Conservation (phyloP, 2,888 invertebrate species). For the Norana najaformis region DNA sequence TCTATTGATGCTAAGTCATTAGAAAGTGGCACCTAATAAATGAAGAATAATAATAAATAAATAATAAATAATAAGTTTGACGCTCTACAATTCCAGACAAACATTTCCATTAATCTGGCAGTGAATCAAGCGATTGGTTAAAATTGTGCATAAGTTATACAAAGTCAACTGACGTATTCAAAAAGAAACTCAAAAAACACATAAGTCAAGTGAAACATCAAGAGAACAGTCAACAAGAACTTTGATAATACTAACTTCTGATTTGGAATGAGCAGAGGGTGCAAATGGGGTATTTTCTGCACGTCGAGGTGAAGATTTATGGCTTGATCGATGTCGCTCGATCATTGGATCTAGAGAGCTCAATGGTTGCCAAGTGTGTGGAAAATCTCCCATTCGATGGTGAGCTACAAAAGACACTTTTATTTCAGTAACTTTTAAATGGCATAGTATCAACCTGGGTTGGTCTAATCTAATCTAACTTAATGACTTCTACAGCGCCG, state of each 20-base stretch:
- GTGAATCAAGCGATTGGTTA: not conserved
- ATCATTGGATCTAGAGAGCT: constrained; percentile 1
- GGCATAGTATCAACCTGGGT: not conserved
- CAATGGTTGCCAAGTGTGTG: constrained; percentile 28
- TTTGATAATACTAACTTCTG: not conserved
- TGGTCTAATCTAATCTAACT: too few species aligned
- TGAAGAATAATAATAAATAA: too few species aligned
- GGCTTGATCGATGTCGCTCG: constrained; percentile 9
- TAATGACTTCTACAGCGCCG: too few species aligned
- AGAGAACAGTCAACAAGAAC: not conserved
- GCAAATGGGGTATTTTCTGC: not conserved
- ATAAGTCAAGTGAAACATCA: not conserved
- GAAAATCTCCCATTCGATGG: constrained; percentile 28
- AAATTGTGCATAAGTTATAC: too few species aligned
- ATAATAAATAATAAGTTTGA: too few species aligned
- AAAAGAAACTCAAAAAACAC: not conserved
- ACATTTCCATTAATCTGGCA: too few species aligned
- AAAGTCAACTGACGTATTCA: not conserved
- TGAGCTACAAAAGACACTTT: not conserved
- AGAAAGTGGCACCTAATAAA: too few species aligned
- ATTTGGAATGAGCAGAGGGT: not conserved
- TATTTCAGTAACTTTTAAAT: not conserved
- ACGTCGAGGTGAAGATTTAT: not conserved
- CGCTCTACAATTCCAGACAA: too few species aligned
- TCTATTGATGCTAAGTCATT: too few species aligned